Conservation (phyloP, 2,797 vertebrate species). For the Aviceda leuphotes region DNA sequence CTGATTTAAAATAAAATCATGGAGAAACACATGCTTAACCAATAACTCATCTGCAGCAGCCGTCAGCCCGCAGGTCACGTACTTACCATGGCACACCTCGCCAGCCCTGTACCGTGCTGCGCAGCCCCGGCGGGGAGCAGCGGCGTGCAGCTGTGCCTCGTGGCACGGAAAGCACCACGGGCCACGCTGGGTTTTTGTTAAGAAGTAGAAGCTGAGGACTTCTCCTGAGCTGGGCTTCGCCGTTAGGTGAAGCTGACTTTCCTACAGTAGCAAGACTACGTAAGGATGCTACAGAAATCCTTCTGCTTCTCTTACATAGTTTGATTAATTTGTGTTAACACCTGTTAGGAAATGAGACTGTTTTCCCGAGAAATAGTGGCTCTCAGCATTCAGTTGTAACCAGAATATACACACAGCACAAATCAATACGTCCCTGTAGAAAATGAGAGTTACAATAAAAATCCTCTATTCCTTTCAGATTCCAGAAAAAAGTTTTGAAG, state of each 20-base stretch:
- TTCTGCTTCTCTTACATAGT: not conserved
- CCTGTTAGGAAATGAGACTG: not conserved
- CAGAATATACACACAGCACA: not conserved
- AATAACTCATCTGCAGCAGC: not conserved
- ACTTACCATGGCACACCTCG: not conserved
- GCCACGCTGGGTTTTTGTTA: rapidly evolving
- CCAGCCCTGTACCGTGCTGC: rapidly evolving
- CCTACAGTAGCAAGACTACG: not conserved
- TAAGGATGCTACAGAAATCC: not conserved
- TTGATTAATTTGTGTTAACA: not conserved
- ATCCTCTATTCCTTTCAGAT: not conserved
- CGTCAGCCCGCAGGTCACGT: not conserved
- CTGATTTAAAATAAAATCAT: not conserved
- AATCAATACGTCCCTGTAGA: not conserved
- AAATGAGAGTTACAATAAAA: not conserved
- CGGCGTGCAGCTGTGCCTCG: rapidly evolving
- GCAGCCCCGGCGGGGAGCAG: not conserved
- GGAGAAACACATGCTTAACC: not conserved
- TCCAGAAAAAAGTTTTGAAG: not conserved
- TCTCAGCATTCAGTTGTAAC: rapidly evolving
- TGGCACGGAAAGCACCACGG: rapidly evolving
- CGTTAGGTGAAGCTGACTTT: not conserved
- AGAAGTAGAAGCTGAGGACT: not conserved
- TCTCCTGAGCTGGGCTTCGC: not conserved
- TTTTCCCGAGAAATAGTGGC: not conserved